A percentile compares a stretch with the other conserved stretches of the same genome.
These are phyloP conservation scores for Agriotes lineatus DNA, from an alignment of 2,888 invertebrate genomes.

Conservation along the genomic window DNA sequence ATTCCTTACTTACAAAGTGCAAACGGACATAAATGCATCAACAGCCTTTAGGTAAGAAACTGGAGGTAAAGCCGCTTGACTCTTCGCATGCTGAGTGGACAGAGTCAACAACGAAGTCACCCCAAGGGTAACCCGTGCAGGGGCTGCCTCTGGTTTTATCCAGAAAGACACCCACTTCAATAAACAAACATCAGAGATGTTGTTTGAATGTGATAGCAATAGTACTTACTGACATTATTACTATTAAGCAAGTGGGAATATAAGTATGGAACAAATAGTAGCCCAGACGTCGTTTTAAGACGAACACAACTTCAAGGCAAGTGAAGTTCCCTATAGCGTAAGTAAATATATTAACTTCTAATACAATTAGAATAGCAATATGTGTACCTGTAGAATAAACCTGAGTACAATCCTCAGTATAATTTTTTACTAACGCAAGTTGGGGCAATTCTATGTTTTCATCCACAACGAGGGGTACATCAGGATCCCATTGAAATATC, in stretches of 20 bases:
- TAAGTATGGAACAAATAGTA: constrained; percentile 95
- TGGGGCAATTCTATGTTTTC: constrained; percentile 93
- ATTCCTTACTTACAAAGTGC: constrained; percentile 80
- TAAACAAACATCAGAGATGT: too few relatives aligned
- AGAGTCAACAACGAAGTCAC: constrained; percentile 90
- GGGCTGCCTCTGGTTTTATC: constrained; percentile 95
- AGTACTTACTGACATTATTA: constrained; percentile 88
- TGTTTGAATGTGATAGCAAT: not conserved
- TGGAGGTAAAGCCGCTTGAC: constrained; percentile 91
- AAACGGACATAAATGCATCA: constrained; percentile 93
- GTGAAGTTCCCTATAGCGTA: constrained; percentile 84
- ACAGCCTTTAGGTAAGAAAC: constrained; percentile 95
- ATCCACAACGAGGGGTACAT: constrained; percentile 89
- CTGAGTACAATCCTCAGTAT: constrained; percentile 92
- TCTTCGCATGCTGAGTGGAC: constrained; percentile 93
- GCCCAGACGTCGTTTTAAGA: constrained; percentile 87
- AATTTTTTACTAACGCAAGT: constrained; percentile 85
- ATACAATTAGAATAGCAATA: constrained; percentile 22
- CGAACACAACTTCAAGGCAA: constrained; percentile 91
- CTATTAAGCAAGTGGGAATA: constrained; percentile 93
- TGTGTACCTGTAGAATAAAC: constrained; percentile 94
- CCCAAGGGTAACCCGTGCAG: constrained; percentile 91
- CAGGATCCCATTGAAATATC: constrained; percentile 94
- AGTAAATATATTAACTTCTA: not conserved
- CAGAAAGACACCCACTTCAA: constrained; percentile 94